Evolutionary conservation across 2,797 vertebrate genomes (phyloP).

Genomic region (Caiman crocodilus): DNA sequence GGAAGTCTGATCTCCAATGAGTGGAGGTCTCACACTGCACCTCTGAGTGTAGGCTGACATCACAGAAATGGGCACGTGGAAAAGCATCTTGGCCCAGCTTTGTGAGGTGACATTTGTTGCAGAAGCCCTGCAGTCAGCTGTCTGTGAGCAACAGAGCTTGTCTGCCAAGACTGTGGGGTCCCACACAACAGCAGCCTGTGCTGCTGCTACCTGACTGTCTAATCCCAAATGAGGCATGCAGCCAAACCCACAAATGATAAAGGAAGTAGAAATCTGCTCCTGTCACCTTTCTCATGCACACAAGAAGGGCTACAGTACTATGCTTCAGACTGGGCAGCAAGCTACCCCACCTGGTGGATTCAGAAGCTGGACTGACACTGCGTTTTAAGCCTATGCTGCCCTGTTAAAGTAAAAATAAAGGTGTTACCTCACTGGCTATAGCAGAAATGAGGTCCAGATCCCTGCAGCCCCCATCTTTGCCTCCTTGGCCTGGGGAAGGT

Average conservation of each 20-base stretch:
- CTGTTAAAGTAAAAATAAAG: neutral
- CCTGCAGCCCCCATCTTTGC: slow-evolving; percentile 80
- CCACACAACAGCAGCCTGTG: neutral
- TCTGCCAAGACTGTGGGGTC: neutral
- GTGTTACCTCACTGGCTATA: slow-evolving; percentile 86
- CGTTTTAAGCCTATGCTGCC: neutral
- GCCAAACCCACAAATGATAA: neutral
- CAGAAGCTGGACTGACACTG: neutral
- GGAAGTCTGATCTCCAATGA: neutral
- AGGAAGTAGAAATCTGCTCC: neutral
- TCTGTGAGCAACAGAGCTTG: neutral
- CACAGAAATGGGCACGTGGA: neutral
- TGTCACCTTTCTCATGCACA: neutral
- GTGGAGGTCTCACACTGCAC: neutral
- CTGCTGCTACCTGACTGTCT: neutral
- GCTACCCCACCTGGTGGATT: neutral
- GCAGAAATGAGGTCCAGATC: slow-evolving; percentile 78
- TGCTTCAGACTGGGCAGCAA: neutral
- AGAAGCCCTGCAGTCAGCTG: neutral
- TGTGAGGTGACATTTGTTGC: neutral
- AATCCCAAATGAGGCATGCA: neutral
- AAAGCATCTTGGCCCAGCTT: neutral
- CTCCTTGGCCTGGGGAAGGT: slow-evolving; percentile 56
- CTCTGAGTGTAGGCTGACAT: neutral
- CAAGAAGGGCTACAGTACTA: neutral